phyloP scores from a whole-genome alignment of 1,140 invertebrate genomes.

The Pseudomyrmex flavicornis region DNA sequence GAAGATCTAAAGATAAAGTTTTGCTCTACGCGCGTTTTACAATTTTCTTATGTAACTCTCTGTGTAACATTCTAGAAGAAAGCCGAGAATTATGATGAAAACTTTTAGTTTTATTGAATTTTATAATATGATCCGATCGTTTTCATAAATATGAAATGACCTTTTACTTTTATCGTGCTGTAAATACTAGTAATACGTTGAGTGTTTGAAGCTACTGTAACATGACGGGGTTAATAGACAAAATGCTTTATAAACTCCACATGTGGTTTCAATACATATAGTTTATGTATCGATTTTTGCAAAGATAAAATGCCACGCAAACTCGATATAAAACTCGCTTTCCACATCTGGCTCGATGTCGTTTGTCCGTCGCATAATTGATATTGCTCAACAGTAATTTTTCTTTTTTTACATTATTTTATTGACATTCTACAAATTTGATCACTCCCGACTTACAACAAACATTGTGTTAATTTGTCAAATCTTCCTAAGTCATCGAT shows the following conservation, averaged over 20 bases:
- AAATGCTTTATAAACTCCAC: conserved; percentile 7
- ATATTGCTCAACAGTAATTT: background rate
- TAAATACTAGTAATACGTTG: background rate
- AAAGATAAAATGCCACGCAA: background rate
- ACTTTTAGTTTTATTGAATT: background rate
- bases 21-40: conserved; percentile 20
- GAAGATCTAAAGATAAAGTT: conserved; percentile 52
- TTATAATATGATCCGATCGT: too few species aligned
- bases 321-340: background rate
- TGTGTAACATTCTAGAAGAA: background rate
- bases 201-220: background rate
- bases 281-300: conserved; percentile 1
- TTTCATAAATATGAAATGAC: too few species aligned
- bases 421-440: background rate
- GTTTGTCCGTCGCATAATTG: background rate
- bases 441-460: too few species aligned
- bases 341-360: background rate
- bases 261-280: background rate
- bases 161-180: too few species aligned
- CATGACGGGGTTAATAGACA: background rate
- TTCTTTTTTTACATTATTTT: background rate
- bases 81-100: background rate
- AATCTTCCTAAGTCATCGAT: too few species aligned
- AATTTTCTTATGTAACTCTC: conserved; percentile 47
- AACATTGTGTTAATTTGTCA: too few species aligned